Evolutionary conservation across 2,113 vertebrate genomes (phyloP).

Genomic region (Gasterosteus aculeatus): DNA sequence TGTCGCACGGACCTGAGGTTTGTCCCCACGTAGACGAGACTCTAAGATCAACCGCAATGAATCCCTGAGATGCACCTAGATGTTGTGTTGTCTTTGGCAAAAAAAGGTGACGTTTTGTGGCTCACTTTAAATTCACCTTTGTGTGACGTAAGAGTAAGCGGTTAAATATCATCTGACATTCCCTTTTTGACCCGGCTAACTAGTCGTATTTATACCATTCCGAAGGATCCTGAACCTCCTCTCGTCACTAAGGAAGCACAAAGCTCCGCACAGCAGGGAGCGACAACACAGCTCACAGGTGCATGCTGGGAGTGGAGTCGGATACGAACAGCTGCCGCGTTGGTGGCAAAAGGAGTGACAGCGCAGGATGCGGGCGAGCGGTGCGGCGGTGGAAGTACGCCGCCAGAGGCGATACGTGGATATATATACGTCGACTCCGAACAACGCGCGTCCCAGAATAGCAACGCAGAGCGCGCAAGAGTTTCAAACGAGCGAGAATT

Average conservation of each 20-base stretch:
- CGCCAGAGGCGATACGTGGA: neutral
- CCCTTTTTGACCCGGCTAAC: neutral
- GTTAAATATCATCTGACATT: neutral
- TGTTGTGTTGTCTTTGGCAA: neutral
- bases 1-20: neutral
- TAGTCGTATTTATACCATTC: too few relatives aligned
- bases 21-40: neutral
- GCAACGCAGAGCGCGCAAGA: neutral
- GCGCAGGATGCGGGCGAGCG: neutral
- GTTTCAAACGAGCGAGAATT: neutral
- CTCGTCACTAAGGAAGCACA: neutral
- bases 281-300: neutral
- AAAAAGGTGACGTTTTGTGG: neutral
- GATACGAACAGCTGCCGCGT: neutral
- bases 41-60: neutral
- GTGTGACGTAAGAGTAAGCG: too few relatives aligned
- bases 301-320: neutral
- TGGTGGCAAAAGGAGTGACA: neutral
- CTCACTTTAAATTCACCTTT: neutral
- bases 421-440: neutral
- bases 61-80: neutral
- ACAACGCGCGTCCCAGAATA: neutral
- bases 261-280: neutral
- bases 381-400: neutral
- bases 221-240: too few relatives aligned